These are phyloP conservation scores for Stomorhina lunata DNA, from an alignment of 2,888 invertebrate genomes.

Conservation along the genomic window DNA sequence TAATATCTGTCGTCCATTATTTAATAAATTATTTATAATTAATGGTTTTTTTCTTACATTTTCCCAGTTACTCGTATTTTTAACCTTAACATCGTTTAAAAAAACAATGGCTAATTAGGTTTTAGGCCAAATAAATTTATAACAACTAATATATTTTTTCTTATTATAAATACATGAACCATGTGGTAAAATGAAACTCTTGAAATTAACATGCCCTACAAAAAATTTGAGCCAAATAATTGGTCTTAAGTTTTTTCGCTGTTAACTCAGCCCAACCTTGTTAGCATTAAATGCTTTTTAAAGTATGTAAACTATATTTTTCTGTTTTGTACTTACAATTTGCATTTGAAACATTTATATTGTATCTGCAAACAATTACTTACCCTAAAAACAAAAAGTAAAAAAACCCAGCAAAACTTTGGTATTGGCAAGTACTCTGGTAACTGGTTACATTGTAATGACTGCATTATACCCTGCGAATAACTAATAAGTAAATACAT, in stretches of 20 bases:
- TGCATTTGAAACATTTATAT: constrained; percentile 19
- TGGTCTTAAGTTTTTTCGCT: constrained; percentile 16
- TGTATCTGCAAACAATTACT: too few species aligned
- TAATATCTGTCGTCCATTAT: too few species aligned
- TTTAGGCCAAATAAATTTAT: too few species aligned
- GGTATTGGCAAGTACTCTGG: too few species aligned
- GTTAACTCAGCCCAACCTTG: constrained; percentile 22
- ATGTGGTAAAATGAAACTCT: neutral
- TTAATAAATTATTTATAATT: too few species aligned
- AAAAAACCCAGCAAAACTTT: too few species aligned
- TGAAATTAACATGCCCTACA: constrained; percentile 15
- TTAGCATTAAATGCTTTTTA: neutral
- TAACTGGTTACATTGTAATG: too few species aligned
- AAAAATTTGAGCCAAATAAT: neutral
- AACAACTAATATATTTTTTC: too few species aligned
- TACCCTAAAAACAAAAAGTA: too few species aligned
- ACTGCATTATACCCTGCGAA: too few species aligned
- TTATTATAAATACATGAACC: neutral
- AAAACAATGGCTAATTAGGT: neutral
- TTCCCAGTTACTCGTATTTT: neutral
- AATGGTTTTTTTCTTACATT: neutral
- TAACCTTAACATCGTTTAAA: constrained; percentile 16
- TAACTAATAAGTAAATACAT: too few species aligned
- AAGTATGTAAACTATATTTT: neutral
- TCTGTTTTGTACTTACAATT: constrained; percentile 2